Evolutionary conservation across 1,140 invertebrate genomes (phyloP), one percentile per base, ranked within the genome.

Genomic region (Pseudomyrmex gracilis): DNA sequence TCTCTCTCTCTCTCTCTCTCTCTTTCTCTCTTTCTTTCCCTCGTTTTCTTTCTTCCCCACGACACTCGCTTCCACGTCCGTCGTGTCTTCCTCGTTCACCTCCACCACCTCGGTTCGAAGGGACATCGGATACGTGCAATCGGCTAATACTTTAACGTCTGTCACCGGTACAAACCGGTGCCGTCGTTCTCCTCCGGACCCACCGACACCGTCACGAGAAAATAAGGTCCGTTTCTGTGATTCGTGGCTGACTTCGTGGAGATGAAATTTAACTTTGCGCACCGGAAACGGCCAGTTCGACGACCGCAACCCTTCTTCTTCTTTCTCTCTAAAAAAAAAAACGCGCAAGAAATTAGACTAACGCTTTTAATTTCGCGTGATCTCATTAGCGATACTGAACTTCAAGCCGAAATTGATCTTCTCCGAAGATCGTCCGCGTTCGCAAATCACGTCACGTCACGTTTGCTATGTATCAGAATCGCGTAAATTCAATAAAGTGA

Each of bases 81-180:
- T 43, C 64, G 20, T 57, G 34, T 78, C 80, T 76, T 86, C 67
- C 73, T 84, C 58, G 34, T 61, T 82, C 84, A 67, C 83, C 70
- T 84, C 66, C 76, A 73, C 17, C 87, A 60, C 47, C 20, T 82
- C 57, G 2, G 47, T 85, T 85, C 76, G 83, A 85, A 82, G 83
- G 60, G 86, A 88, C 85, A 87, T 88, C 83, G 85, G 66, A 87
- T 88, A 88, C 74, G 71, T 60, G 86, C 87, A 82, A 88, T 88
- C 85, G 86, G 83, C 60, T 88, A 87, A 87, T 88, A 88, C 83
- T 87, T 88, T 87, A 87, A 88, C 86, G 83, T 88, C 87, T 87
- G 86, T 87, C 86, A 88, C 76, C 76, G 82, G 80, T 13, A 83
- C 58, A 49, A 57, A 74, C 82, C 74, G 74, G 45, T 80, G 53